phyloP scores from a whole-genome alignment of 2,888 invertebrate genomes.

The Dermolepida albohirtum region DNA sequence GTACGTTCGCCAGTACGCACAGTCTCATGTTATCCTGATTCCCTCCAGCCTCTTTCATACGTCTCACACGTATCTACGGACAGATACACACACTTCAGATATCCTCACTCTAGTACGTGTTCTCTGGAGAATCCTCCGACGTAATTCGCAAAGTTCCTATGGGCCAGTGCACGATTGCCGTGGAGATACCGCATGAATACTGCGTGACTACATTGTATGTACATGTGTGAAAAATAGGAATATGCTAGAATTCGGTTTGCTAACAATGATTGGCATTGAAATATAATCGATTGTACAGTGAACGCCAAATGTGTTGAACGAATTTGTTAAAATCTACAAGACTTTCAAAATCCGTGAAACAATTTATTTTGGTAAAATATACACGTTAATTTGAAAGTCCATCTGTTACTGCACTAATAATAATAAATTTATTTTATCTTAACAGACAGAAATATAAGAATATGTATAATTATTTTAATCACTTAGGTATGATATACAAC shows the following conservation, averaged over 20 bases:
- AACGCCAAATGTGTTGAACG: no score
- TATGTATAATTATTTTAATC: no score
- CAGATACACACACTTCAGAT: neutral
- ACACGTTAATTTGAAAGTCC: no score
- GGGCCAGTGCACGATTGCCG: slow-evolving; percentile 63
- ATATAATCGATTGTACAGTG: no score
- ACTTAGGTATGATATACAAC: no score
- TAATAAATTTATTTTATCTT: no score
- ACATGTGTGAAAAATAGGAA: slow-evolving; percentile 13
- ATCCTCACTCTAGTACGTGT: slow-evolving; percentile 14
- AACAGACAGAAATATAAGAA: no score
- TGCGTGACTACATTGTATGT: slow-evolving; percentile 50
- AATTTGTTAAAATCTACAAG: no score
- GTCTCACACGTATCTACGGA: slow-evolving; percentile 1
- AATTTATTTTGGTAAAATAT: no score
- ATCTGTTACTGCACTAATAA: no score
- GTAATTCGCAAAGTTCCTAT: slow-evolving; percentile 63
- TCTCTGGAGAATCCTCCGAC: slow-evolving; percentile 59
- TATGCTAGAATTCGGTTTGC: slow-evolving; percentile 27
- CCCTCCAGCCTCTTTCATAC: neutral
- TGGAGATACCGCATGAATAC: slow-evolving; percentile 63
- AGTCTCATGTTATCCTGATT: slow-evolving; percentile 14
- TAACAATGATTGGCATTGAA: no score
- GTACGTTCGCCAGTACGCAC: slow-evolving; percentile 52
- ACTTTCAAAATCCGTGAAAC: no score